Conservation (phyloP, 2,888 invertebrate genomes). For the Ceriagrion tenellum region DNA sequence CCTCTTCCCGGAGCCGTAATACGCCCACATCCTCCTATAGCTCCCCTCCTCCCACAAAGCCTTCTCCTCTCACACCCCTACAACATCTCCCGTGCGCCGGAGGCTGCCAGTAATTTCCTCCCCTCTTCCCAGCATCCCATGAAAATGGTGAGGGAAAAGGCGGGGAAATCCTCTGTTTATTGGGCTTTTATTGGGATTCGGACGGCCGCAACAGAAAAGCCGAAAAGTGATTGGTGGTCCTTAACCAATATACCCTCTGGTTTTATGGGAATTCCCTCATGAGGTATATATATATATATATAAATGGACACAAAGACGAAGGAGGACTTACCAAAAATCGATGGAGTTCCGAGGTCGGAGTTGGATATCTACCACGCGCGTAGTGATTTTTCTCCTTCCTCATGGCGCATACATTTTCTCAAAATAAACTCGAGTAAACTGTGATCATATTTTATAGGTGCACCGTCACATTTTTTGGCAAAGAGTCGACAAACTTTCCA, state of each 20-base stretch:
- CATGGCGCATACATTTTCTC: background rate
- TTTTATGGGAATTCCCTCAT: constrained; percentile 13
- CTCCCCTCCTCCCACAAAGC: background rate
- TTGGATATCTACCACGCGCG: background rate
- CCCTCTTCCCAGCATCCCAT: background rate
- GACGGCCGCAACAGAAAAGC: constrained; percentile 26
- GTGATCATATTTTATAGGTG: background rate
- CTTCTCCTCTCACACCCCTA: background rate
- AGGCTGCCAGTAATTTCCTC: background rate
- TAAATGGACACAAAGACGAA: background rate
- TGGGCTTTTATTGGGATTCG: constrained; percentile 32
- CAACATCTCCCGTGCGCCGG: background rate
- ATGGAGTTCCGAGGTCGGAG: background rate
- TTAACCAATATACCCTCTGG: constrained; percentile 12
- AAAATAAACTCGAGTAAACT: background rate
- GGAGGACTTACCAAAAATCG: background rate
- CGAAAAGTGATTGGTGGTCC: constrained; percentile 39
- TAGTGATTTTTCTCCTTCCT: too few species aligned
- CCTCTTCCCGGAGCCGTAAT: too few species aligned
- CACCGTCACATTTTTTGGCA: background rate
- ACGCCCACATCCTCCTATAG: background rate
- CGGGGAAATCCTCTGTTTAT: background rate
- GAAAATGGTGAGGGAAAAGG: background rate
- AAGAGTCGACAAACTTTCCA: background rate
- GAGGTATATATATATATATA: background rate